Percentiles rank a stretch among this genome's conserved stretches.
Evolutionary conservation across 2,113 vertebrate species (phyloP).

Genomic region (Corynorhinus townsendii): DNA sequence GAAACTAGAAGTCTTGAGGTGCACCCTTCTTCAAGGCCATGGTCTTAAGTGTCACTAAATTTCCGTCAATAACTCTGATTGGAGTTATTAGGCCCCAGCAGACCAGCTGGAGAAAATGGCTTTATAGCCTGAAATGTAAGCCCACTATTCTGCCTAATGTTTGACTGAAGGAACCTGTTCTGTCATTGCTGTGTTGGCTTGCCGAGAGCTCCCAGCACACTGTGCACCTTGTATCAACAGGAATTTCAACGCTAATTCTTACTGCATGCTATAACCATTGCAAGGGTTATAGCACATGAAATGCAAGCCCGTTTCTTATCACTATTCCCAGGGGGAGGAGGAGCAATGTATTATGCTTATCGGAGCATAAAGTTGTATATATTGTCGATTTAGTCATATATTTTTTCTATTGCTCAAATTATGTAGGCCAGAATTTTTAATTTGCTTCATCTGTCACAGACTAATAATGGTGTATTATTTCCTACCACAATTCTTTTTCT

Average conservation of each 20-base stretch:
- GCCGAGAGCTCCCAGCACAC: neutral
- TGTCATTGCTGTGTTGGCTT: neutral
- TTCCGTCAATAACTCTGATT: neutral
- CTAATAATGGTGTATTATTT: neutral
- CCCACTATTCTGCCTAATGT: neutral
- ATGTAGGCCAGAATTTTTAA: neutral
- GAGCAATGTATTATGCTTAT: neutral
- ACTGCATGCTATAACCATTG: neutral
- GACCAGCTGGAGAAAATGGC: neutral
- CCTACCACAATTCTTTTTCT: neutral
- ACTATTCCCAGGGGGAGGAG: neutral
- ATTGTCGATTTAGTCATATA: neutral
- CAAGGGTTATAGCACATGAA: neutral
- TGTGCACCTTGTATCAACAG: neutral
- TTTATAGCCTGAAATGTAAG: neutral
- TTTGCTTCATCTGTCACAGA: neutral
- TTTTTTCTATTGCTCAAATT: neutral
- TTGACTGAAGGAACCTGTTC: neutral
- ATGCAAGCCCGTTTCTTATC: neutral
- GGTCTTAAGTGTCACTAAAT: neutral
- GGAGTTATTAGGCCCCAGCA: neutral
- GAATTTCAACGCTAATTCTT: neutral
- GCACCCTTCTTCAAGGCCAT: neutral
- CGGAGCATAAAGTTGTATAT: neutral
- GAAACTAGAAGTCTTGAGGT: neutral